Conservation (phyloP, 2,888 invertebrate genomes). For the Limnephilus lunatus region DNA sequence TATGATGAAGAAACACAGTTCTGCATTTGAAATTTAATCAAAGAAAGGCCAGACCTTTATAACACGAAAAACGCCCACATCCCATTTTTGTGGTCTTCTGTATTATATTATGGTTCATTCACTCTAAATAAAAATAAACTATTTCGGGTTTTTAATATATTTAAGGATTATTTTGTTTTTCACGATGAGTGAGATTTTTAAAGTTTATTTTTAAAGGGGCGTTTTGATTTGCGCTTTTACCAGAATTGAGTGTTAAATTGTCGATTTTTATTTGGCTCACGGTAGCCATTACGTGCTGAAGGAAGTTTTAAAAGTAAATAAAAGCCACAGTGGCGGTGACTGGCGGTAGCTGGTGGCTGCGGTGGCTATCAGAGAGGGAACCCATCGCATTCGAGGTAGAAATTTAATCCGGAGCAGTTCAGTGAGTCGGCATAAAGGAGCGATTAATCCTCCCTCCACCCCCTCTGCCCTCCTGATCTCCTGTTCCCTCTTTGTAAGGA, state of each 20-base stretch:
- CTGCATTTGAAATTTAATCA: too few relatives aligned
- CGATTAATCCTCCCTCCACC: constrained; percentile 28
- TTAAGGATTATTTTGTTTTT: neutral
- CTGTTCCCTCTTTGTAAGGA: constrained; percentile 25
- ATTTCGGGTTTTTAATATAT: too few relatives aligned
- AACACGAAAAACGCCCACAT: too few relatives aligned
- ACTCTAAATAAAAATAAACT: too few relatives aligned
- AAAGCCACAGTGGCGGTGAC: neutral
- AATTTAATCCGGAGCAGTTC: constrained; percentile 38
- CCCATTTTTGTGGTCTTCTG: too few relatives aligned
- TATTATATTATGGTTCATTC: too few relatives aligned
- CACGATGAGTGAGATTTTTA: neutral
- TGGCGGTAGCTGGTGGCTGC: neutral
- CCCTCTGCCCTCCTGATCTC: neutral
- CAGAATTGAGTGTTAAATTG: neutral
- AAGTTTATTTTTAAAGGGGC: neutral
- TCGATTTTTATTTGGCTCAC: too few relatives aligned
- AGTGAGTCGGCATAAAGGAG: constrained; percentile 47
- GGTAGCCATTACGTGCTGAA: neutral
- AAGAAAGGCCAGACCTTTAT: too few relatives aligned
- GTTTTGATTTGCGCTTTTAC: neutral
- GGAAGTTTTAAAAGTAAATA: neutral
- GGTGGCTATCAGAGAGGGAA: neutral
- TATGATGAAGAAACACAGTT: too few relatives aligned
- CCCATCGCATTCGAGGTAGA: neutral